A percentile compares a stretch with the other conserved stretches of the same genome.
Evolutionary conservation across 2,113 vertebrate species (phyloP).

Genomic region (Myocastor coypus): DNA sequence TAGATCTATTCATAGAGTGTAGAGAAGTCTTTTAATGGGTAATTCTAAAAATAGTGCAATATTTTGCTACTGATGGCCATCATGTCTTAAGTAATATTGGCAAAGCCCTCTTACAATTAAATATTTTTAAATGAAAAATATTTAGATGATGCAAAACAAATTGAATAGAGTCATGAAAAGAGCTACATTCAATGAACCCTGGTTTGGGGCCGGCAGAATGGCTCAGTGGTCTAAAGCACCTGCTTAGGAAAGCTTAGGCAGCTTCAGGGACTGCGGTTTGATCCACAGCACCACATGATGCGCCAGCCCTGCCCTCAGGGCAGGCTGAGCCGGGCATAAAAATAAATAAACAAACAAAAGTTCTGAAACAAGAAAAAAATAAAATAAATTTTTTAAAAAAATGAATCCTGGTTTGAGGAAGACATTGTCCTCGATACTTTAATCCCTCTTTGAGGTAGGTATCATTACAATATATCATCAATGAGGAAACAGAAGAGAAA

Average conservation of each 20-base stretch:
- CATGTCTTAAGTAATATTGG: neutral
- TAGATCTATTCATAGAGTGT: neutral
- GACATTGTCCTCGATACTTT: neutral
- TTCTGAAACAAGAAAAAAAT: too few species aligned
- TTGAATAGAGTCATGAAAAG: neutral
- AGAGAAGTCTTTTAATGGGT: neutral
- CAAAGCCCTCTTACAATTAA: neutral
- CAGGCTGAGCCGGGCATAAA: too few species aligned
- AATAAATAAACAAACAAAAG: too few species aligned
- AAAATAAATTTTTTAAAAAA: too few species aligned
- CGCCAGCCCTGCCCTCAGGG: too few species aligned
- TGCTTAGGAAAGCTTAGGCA: too few species aligned
- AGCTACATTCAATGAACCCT: neutral
- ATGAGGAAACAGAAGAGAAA: constrained; percentile 12
- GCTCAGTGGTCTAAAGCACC: too few species aligned
- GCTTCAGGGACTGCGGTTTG: too few species aligned
- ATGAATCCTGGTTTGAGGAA: neutral
- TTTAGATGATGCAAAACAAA: constrained; percentile 39
- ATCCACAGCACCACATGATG: too few species aligned
- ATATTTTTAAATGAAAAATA: neutral
- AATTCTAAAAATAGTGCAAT: constrained; percentile 44
- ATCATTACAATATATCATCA: neutral
- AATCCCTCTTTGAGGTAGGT: neutral
- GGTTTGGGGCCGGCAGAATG: too few species aligned
- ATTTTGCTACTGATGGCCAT: neutral